Conservation (phyloP, 2,888 invertebrate species). For the Nomada ferruginata region DNA sequence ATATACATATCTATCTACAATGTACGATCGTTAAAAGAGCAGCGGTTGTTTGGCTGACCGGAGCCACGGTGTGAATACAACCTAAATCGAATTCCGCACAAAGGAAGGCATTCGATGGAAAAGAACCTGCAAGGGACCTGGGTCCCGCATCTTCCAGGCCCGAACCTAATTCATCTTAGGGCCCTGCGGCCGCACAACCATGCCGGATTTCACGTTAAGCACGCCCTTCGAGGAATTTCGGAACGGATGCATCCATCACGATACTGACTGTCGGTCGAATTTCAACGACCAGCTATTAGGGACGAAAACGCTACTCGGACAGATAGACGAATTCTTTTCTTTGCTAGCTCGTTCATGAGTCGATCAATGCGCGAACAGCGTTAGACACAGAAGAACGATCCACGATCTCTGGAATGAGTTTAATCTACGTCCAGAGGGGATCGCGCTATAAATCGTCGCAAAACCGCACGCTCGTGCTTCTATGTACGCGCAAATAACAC, state of each 20-base stretch:
- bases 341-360: not conserved
- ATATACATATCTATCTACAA: no score
- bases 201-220: conserved; percentile 47
- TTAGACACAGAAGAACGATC: conserved; percentile 28
- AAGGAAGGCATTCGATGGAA: conserved; percentile 73
- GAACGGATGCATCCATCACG: conserved; percentile 45
- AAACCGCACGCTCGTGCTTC: conserved; percentile 5
- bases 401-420: conserved; percentile 28
- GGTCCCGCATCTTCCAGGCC: conserved; percentile 62
- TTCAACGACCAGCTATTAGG: not conserved
- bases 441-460: conserved; percentile 26
- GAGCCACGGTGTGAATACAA: conserved; percentile 55
- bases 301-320: not conserved
- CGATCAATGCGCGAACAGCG: conserved; percentile 1
- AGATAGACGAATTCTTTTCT: not conserved
- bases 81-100: conserved; percentile 74
- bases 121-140: conserved; percentile 71
- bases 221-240: conserved; percentile 44
- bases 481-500: conserved; percentile 23
- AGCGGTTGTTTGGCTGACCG: not conserved
- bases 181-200: conserved; percentile 58
- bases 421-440: conserved; percentile 25
- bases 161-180: conserved; percentile 70
- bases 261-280: not conserved
- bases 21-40: no score